Conservation (phyloP, 2,797 vertebrate species). For the Cephalopachus bancanus region DNA sequence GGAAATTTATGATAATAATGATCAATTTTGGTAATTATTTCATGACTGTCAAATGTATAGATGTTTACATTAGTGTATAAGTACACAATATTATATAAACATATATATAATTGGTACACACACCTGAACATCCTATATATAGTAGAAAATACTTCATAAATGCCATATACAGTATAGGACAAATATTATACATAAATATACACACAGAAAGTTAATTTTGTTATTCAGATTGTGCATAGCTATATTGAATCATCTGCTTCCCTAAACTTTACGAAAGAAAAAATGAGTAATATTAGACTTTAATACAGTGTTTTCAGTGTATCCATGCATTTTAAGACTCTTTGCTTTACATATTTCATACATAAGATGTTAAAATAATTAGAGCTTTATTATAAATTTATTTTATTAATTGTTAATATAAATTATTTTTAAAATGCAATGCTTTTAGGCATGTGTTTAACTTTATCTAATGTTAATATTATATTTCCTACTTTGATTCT, state of each 20-base stretch:
- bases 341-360: conserved; percentile 29
- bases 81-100: neutral
- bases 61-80: conserved; percentile 48
- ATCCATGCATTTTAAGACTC: neutral
- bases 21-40: conserved; percentile 38
- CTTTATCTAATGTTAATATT: conserved; percentile 51
- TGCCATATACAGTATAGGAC: neutral
- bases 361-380: conserved; percentile 57
- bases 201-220: neutral
- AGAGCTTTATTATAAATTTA: neutral
- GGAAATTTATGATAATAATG: neutral
- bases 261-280: neutral
- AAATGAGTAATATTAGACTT: neutral
- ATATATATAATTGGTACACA: neutral
- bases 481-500: conserved; percentile 52
- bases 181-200: neutral
- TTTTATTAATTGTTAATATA: conserved; percentile 24
- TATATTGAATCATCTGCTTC: neutral
- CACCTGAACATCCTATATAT: neutral
- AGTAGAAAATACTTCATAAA: neutral
- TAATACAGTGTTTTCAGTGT: conserved; percentile 6
- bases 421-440: conserved; percentile 11
- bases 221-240: neutral
- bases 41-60: neutral
- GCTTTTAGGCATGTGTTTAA: conserved; percentile 45